Evolutionary conservation across 1,140 invertebrate species (phyloP).

Genomic region (Calosoma granatense): DNA sequence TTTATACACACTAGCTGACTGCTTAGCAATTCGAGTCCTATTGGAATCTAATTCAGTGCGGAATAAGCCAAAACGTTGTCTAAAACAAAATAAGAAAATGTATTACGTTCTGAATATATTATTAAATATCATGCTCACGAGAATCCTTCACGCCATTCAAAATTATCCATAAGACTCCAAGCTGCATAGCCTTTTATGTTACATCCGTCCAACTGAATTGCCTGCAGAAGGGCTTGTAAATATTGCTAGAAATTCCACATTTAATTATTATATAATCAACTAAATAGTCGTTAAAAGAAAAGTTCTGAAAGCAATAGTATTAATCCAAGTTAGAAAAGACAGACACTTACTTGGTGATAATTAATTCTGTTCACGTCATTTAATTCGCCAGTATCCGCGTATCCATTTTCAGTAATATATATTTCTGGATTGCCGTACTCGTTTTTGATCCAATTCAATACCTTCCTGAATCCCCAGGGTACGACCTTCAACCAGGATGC

Average conservation of each 20-base stretch:
- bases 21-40: constrained; percentile 17
- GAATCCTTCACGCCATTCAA: constrained; percentile 62
- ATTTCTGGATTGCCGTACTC: constrained; percentile 44
- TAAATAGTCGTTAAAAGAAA: background rate
- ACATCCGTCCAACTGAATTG: constrained; percentile 41
- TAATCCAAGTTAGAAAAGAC: constrained; percentile 6
- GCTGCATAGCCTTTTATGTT: constrained; percentile 54
- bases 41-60: constrained; percentile 19
- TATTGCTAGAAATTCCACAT: constrained; percentile 27
- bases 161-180: constrained; percentile 71
- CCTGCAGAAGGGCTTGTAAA: constrained; percentile 20
- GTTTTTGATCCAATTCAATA: constrained; percentile 43
- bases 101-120: constrained; percentile 6
- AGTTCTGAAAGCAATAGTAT: background rate
- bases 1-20: constrained; percentile 15
- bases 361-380: constrained; percentile 39
- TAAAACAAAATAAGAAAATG: constrained; percentile 14
- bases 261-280: too few relatives aligned
- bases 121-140: constrained; percentile 39
- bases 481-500: constrained; percentile 24
- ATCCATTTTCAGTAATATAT: constrained; percentile 51
- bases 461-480: constrained; percentile 41
- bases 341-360: constrained; percentile 37
- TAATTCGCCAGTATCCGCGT: constrained; percentile 35
- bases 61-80: constrained; percentile 20